Percentiles rank a stretch among this genome's conserved stretches.
Evolutionary conservation across 1,140 invertebrate species (phyloP).

Genomic region (Neuroterus valhalla): DNA sequence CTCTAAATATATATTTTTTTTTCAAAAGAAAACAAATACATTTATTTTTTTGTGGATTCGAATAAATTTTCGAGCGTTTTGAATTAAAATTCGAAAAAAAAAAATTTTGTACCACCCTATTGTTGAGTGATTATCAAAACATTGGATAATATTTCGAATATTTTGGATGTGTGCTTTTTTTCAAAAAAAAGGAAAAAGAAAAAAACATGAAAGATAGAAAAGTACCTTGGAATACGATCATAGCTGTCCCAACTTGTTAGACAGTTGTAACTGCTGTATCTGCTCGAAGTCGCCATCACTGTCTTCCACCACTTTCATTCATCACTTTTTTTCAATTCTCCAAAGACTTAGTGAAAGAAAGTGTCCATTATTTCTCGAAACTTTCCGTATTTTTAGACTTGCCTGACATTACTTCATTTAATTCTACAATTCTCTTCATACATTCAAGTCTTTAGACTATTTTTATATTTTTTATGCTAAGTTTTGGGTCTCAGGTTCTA

Average conservation of each 20-base stretch:
- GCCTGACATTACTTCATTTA: neutral
- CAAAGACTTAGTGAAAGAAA: neutral
- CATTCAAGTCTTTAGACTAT: no score
- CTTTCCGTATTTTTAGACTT: neutral
- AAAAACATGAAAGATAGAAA: neutral
- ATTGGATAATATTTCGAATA: no score
- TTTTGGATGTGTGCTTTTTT: neutral
- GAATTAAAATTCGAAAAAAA: no score
- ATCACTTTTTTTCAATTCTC: neutral
- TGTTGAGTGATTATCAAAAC: no score
- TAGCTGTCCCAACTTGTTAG: conserved; percentile 92
- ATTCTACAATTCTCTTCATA: no score
- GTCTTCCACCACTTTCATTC: conserved; percentile 32
- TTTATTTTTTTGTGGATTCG: no score
- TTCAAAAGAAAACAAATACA: no score
- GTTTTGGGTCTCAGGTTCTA: no score
- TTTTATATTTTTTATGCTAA: no score
- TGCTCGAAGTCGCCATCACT: conserved; percentile 82
- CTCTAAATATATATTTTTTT: no score
- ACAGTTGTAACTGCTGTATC: conserved; percentile 91
- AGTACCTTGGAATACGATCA: conserved; percentile 89
- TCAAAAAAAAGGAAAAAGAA: neutral
- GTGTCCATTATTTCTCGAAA: neutral
- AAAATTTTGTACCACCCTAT: no score
- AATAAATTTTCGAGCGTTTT: no score